phyloP scores from a whole-genome alignment of 2,113 vertebrate genomes.

The Rostratula benghalensis region DNA sequence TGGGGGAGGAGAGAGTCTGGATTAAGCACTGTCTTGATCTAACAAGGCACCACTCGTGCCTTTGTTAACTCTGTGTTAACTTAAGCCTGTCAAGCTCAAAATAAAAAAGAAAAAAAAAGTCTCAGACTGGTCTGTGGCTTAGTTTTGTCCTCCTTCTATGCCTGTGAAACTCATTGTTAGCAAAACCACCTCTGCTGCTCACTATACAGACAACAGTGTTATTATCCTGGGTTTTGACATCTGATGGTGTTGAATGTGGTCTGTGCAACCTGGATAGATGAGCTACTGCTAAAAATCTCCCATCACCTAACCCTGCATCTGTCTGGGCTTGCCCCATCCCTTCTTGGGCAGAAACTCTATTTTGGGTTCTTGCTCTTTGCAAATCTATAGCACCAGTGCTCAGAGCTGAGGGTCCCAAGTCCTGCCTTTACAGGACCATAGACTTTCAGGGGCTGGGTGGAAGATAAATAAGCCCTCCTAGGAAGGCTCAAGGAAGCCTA shows the following conservation, averaged over 20 bases:
- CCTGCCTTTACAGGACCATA: not conserved
- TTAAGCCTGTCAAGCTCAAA: not conserved
- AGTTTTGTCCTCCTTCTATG: not conserved
- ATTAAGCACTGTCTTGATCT: not conserved
- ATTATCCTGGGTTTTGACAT: not conserved
- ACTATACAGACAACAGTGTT: accelerated
- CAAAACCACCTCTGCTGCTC: not conserved
- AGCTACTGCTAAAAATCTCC: not conserved
- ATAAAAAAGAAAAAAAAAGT: not conserved
- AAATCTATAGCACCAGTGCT: not conserved
- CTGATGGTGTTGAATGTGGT: not conserved
- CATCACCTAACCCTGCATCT: not conserved
- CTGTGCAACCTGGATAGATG: not conserved
- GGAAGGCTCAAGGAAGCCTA: not conserved
- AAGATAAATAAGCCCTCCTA: too few species aligned
- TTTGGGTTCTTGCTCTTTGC: not conserved
- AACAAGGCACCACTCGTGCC: accelerated
- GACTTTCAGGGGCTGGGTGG: not conserved
- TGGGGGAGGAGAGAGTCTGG: not conserved
- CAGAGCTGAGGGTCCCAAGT: not conserved
- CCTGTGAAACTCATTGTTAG: not conserved
- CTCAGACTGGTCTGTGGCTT: not conserved
- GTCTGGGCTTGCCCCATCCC: accelerated
- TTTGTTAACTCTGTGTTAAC: not conserved
- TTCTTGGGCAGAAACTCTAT: not conserved